Evolutionary conservation across 1,140 invertebrate species (phyloP), one percentile per base, ranked within the genome.

Genomic region (Diorhabda sublineata): DNA sequence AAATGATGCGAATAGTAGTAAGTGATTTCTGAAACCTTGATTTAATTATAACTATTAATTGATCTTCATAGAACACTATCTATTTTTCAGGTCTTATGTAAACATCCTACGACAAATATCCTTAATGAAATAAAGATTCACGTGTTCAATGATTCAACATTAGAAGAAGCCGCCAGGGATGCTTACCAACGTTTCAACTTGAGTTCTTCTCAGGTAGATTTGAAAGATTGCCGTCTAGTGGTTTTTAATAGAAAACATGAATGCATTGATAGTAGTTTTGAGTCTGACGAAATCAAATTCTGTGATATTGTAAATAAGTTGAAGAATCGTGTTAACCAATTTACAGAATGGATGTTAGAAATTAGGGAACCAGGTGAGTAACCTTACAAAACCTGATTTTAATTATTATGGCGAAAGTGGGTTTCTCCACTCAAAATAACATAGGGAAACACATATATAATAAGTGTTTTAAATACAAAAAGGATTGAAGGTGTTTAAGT

Each of bases 171-270:
- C 0, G 85, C 87, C 4, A 80, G 84, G 67, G 82, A 85, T 41
- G 89, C 87, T 42, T 86, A 88, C 76, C 83, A 85, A 75, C 80
- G 84, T 73, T 86, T 92, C 56, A 83, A 85, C 64, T 78, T 92
- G 43, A 84, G 88, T 45, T 81, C 81, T 7, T 81, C 81, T 7
- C 73, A 86, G 68, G 84, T 90, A 4, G 84, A 87, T 7, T 65
- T 88, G 1, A 84, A 89, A 47, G 87, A 88, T 67, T 92, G 91
- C 75, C 87, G 92, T 3, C 81, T 95, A 26, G 91, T 94, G 2
- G 87, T 84, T 67, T 94, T 91, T 76, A 87, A 93, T 77, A 84
- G 86, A 45, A 80, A 84, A 26, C 83, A 86, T 69, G 89, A 91
- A 68, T 82, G 85, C 3, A 87, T 94, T n/a, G 87, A 92, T 71